A percentile compares a stretch with the other conserved stretches of the same genome.
These are phyloP conservation scores for Eupithecia centaureata DNA, from an alignment of 2,888 invertebrate genomes.

Conservation along the genomic window DNA sequence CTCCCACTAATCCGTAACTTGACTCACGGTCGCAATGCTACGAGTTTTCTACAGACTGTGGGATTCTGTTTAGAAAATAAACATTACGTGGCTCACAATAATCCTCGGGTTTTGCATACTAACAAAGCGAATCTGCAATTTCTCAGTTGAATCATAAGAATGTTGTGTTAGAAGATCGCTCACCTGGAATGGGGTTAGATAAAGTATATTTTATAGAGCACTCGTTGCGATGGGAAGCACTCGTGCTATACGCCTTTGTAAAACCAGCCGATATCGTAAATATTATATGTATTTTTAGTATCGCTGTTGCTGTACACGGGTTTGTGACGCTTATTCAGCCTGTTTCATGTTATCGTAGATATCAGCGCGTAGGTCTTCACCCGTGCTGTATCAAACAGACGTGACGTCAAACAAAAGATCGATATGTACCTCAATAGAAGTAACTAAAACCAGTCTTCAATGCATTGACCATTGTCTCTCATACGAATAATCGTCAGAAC, in stretches of 20 bases:
- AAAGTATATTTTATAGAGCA: slow-evolving; percentile 66
- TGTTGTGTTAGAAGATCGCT: slow-evolving; percentile 61
- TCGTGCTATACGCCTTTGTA: slow-evolving; percentile 47
- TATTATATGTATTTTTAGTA: slow-evolving; percentile 16
- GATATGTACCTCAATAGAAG: slow-evolving; percentile 37
- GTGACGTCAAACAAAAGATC: slow-evolving; percentile 42
- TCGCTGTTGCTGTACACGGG: slow-evolving; percentile 6
- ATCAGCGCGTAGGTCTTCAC: slow-evolving; percentile 27
- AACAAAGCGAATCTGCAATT: slow-evolving; percentile 38
- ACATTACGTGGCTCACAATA: slow-evolving; percentile 34
- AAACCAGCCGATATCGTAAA: slow-evolving; percentile 19
- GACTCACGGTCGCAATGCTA: slow-evolving; percentile 60
- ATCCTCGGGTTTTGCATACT: slow-evolving; percentile 31
- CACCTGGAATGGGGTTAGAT: slow-evolving; percentile 72
- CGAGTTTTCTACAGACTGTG: slow-evolving; percentile 45
- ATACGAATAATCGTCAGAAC: slow-evolving; percentile 80
- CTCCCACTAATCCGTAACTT: slow-evolving; percentile 72
- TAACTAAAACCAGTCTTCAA: slow-evolving; percentile 56
- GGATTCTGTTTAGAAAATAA: slow-evolving; percentile 46
- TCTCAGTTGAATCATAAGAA: slow-evolving; percentile 48
- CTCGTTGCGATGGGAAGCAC: slow-evolving; percentile 65
- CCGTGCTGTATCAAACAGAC: slow-evolving; percentile 24
- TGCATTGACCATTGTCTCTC: slow-evolving; percentile 75
- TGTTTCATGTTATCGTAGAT: slow-evolving; percentile 19
- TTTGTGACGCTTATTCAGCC: slow-evolving; percentile 12